Conservation (phyloP, 2,797 vertebrate species). For the Sparus aurata region DNA sequence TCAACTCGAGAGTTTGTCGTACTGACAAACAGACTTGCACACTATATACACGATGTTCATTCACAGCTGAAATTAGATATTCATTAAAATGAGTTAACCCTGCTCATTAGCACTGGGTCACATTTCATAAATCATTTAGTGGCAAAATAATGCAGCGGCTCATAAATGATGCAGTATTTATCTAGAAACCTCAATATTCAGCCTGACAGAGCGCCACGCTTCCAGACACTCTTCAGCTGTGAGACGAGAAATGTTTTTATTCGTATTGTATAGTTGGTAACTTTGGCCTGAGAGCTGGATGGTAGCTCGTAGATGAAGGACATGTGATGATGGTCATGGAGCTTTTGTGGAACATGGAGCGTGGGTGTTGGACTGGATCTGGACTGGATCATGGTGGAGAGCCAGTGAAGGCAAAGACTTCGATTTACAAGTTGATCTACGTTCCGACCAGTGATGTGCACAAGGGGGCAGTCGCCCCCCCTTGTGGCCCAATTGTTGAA, state of each 20-base stretch:
- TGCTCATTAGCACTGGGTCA: constrained; percentile 32
- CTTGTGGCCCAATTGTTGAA: too few species aligned
- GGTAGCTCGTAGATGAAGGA: not conserved
- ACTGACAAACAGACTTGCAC: not conserved
- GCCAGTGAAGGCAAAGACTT: too few species aligned
- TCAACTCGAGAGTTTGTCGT: not conserved
- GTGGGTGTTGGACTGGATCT: too few species aligned
- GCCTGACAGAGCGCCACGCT: not conserved
- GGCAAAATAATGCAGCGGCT: constrained; percentile 23
- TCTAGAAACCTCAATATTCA: constrained; percentile 37
- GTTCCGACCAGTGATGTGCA: too few species aligned
- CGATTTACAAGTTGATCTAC: too few species aligned
- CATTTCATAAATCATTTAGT: constrained; percentile 46
- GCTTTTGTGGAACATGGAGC: too few species aligned
- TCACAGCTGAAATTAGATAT: not conserved
- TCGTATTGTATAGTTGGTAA: not conserved
- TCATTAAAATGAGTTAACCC: constrained; percentile 25
- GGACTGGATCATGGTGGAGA: too few species aligned
- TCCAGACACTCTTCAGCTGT: not conserved
- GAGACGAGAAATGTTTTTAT: not conserved
- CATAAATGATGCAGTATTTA: constrained; percentile 54
- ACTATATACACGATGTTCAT: not conserved
- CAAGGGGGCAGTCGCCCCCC: too few species aligned
- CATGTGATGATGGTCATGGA: too few species aligned
- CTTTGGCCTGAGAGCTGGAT: not conserved